Conservation (phyloP, 2,113 vertebrate species). For the Pyrgilauda ruficollis region DNA sequence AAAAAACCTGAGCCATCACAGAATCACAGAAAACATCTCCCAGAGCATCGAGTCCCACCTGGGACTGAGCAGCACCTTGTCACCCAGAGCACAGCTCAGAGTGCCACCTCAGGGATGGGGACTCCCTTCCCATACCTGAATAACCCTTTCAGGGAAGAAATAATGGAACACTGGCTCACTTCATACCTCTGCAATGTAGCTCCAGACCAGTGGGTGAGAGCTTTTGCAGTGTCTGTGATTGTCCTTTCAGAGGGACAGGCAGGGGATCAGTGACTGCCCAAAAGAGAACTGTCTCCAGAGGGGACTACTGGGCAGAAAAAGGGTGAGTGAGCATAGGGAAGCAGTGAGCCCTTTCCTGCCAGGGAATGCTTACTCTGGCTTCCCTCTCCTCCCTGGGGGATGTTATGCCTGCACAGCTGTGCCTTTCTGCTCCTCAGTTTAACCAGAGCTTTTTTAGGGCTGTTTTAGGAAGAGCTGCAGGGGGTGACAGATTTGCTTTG, state of each 20-base stretch:
- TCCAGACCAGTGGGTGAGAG: neutral
- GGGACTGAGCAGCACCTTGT: neutral
- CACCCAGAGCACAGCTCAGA: neutral
- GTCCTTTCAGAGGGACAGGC: neutral
- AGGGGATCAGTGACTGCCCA: neutral
- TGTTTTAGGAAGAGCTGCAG: neutral
- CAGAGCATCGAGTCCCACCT: neutral
- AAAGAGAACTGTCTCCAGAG: neutral
- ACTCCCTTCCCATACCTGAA: neutral
- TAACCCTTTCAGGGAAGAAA: too few relatives aligned
- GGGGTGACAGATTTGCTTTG: neutral
- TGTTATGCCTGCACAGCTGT: neutral
- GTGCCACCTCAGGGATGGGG: neutral
- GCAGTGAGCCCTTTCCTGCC: neutral
- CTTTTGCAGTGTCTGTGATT: neutral
- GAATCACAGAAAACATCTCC: neutral
- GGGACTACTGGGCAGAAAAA: neutral
- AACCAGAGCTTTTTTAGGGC: neutral
- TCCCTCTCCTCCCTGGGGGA: neutral
- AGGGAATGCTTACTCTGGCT: neutral
- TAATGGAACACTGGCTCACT: neutral
- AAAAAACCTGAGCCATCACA: neutral
- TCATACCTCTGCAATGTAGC: fast-evolving
- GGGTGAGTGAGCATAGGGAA: fast-evolving
- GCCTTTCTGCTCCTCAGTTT: neutral